phyloP scores from a whole-genome alignment of 2,888 invertebrate genomes.

The Pollenia amentaria region DNA sequence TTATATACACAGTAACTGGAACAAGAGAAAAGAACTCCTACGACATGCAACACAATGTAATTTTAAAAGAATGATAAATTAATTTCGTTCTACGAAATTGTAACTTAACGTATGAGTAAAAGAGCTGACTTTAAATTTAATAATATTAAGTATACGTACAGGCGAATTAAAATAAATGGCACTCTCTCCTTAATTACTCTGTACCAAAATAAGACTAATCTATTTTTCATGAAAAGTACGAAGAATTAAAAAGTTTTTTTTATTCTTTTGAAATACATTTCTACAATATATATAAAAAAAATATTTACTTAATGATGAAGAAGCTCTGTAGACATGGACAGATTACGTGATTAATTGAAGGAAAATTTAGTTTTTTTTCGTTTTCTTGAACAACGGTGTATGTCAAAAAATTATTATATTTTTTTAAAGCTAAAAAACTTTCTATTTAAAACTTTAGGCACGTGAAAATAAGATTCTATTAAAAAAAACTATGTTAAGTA shows the following conservation, averaged over 20 bases:
- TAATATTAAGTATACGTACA: constrained; percentile 22
- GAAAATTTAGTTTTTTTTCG: not conserved
- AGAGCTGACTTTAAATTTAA: not conserved
- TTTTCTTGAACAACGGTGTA: not conserved
- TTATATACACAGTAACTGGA: not conserved
- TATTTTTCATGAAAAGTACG: constrained; percentile 6
- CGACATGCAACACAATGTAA: not conserved
- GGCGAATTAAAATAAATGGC: not conserved
- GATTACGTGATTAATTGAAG: not conserved
- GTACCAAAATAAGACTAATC: not conserved
- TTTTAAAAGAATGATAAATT: not conserved
- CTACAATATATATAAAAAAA: constrained; percentile 15
- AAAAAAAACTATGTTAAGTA: too few species aligned
- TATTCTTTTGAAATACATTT: not conserved
- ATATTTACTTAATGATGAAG: constrained; percentile 10
- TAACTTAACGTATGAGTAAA: constrained; percentile 1
- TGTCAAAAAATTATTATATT: too few species aligned
- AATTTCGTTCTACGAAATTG: not conserved
- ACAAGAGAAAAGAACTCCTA: too few species aligned
- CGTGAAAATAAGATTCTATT: too few species aligned
- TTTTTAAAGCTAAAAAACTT: too few species aligned
- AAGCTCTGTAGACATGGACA: not conserved
- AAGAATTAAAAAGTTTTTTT: not conserved
- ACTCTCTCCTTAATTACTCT: not conserved
- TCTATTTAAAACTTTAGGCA: too few species aligned